Evolutionary conservation across 2,888 invertebrate genomes (phyloP).

Genomic region (Chouioia cunea): DNA sequence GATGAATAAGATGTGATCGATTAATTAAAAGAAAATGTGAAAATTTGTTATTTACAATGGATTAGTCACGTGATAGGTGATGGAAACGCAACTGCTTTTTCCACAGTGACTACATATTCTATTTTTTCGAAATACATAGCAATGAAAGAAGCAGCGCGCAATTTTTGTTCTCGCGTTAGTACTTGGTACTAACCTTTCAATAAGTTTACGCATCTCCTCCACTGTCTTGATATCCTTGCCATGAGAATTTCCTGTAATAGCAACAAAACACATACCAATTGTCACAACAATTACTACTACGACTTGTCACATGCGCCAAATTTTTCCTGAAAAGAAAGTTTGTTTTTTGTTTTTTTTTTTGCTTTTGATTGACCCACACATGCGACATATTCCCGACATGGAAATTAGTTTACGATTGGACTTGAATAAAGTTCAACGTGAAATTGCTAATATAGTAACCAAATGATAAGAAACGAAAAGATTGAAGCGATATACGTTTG

Average conservation of each 20-base stretch:
- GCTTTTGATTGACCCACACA: too few species aligned
- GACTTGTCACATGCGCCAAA: conserved; percentile 59
- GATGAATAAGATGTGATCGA: conserved; percentile 27
- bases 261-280: conserved; percentile 71
- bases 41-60: conserved; percentile 2
- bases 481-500: too few species aligned
- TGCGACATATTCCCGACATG: too few species aligned
- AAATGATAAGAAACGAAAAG: too few species aligned
- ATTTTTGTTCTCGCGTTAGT: conserved; percentile 27
- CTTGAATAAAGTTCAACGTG: too few species aligned
- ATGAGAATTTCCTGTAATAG: conserved; percentile 77
- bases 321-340: conserved; percentile 38
- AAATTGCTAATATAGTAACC: too few species aligned
- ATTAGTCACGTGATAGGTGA: background rate
- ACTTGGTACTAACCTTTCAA: conserved; percentile 88
- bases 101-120: background rate
- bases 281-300: conserved; percentile 69
- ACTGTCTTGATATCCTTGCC: conserved; percentile 93
- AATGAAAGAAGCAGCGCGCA: background rate
- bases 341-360: conserved; percentile 1
- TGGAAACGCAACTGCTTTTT: background rate
- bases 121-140: background rate
- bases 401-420: too few species aligned
- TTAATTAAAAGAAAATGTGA: conserved; percentile 9
- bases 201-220: conserved; percentile 97